phyloP scores from a whole-genome alignment of 2,797 vertebrate species.

The Tokudaia muenninki region DNA sequence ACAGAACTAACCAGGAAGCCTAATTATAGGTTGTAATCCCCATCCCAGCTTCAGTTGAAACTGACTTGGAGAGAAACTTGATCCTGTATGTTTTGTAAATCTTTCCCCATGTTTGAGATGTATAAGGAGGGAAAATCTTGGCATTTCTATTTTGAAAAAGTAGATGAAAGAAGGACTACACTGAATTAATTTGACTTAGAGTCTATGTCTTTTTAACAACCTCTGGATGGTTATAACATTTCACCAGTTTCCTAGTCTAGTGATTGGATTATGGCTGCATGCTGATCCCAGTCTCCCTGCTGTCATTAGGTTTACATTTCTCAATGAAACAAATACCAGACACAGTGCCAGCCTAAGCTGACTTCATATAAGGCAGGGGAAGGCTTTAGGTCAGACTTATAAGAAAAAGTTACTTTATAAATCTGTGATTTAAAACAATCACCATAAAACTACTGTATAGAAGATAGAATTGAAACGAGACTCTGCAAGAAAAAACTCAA shows the following conservation, averaged over 20 bases:
- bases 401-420: slow-evolving; percentile 12
- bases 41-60: not conserved
- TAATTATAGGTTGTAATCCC: not conserved
- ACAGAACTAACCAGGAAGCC: not conserved
- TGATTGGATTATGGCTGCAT: not conserved
- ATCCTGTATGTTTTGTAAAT: not conserved
- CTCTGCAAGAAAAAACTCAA: not conserved
- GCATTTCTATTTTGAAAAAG: not conserved
- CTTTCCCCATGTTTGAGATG: not conserved
- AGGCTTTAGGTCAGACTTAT: not conserved
- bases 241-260: not conserved
- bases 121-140: not conserved
- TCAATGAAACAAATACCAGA: not conserved
- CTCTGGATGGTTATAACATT: not conserved
- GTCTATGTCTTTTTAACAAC: not conserved
- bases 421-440: not conserved
- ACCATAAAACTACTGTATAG: not conserved
- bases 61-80: not conserved
- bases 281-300: not conserved
- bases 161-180: not conserved
- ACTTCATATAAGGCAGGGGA: not conserved
- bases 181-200: not conserved
- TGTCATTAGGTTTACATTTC: not conserved
- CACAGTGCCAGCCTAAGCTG: not conserved
- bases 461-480: not conserved